These are phyloP conservation scores for Elaphurus davidianus DNA, from an alignment of 2,113 vertebrate species.

Conservation along the genomic window DNA sequence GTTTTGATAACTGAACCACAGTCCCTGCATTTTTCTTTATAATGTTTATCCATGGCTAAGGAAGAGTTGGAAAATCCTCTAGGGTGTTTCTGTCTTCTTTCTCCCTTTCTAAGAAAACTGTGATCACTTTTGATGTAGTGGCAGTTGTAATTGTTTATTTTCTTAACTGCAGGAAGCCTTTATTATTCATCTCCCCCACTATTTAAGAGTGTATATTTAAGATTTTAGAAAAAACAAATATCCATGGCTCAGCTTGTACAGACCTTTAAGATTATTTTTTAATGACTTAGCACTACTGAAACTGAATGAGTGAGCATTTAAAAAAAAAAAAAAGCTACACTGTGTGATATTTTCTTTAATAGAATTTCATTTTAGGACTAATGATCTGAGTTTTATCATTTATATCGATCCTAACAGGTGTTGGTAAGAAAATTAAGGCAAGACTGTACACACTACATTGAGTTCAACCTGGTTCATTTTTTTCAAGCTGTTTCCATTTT, in stretches of 20 bases:
- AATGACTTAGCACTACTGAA: slow-evolving; percentile 26
- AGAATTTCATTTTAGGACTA: slow-evolving; percentile 43
- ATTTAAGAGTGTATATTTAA: slow-evolving; percentile 30
- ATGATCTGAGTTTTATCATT: slow-evolving; percentile 39
- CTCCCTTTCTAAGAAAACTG: not conserved
- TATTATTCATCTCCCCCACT: not conserved
- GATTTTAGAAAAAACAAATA: slow-evolving; percentile 21
- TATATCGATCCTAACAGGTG: not conserved
- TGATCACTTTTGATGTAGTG: not conserved
- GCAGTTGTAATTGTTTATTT: not conserved
- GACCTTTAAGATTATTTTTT: slow-evolving; percentile 39
- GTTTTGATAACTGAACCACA: not conserved
- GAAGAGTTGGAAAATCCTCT: not conserved
- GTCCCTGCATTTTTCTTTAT: not conserved
- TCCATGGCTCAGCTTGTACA: slow-evolving; percentile 1
- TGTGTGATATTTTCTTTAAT: slow-evolving; percentile 4
- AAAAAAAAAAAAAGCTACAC: not conserved
- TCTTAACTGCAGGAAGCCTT: not conserved
- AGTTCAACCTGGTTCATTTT: not conserved
- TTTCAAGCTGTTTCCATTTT: slow-evolving; percentile 15
- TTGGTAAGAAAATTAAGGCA: slow-evolving; percentile 40
- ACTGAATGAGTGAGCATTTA: slow-evolving; percentile 12
- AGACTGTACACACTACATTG: not conserved
- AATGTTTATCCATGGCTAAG: not conserved
- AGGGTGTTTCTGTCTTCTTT: not conserved